A percentile compares a stretch with the other conserved stretches of the same genome.
phyloP scores from a whole-genome alignment of 2,888 invertebrate species.

The Agrotis ipsilon region DNA sequence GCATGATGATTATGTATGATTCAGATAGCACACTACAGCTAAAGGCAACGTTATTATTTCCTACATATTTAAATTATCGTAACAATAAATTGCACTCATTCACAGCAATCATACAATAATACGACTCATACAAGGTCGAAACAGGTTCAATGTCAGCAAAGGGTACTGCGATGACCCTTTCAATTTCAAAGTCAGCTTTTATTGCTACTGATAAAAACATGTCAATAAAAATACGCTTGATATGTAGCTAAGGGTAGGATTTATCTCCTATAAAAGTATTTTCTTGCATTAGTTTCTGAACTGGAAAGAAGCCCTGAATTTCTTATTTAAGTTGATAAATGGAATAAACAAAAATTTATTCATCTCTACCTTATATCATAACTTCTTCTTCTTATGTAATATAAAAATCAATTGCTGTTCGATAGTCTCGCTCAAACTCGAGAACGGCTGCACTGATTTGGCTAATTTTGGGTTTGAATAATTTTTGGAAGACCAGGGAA shows the following conservation, averaged over 20 bases:
- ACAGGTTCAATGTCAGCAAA: slow-evolving; percentile 53
- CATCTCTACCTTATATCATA: too few species aligned
- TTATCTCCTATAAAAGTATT: not conserved
- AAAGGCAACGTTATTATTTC: not conserved
- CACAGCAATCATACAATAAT: slow-evolving; percentile 15
- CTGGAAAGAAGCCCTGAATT: not conserved
- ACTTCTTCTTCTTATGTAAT: too few species aligned
- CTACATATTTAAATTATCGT: not conserved
- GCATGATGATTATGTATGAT: too few species aligned
- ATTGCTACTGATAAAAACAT: slow-evolving; percentile 32
- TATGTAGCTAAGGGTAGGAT: slow-evolving; percentile 6
- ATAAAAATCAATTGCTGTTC: too few species aligned
- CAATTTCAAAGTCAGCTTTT: slow-evolving; percentile 41
- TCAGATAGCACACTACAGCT: too few species aligned
- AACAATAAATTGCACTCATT: not conserved
- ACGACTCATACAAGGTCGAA: slow-evolving; percentile 23
- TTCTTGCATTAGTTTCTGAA: slow-evolving; percentile 14
- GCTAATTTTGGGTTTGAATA: too few species aligned
- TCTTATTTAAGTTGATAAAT: not conserved
- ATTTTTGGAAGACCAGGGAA: too few species aligned
- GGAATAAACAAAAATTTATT: not conserved
- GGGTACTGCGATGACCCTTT: slow-evolving; percentile 40
- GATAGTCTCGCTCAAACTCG: too few species aligned
- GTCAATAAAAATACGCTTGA: slow-evolving; percentile 22
- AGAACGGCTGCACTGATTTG: too few species aligned